These are phyloP conservation scores for Spisula subtruncata DNA, from an alignment of 2,888 invertebrate species.

Conservation along the genomic window DNA sequence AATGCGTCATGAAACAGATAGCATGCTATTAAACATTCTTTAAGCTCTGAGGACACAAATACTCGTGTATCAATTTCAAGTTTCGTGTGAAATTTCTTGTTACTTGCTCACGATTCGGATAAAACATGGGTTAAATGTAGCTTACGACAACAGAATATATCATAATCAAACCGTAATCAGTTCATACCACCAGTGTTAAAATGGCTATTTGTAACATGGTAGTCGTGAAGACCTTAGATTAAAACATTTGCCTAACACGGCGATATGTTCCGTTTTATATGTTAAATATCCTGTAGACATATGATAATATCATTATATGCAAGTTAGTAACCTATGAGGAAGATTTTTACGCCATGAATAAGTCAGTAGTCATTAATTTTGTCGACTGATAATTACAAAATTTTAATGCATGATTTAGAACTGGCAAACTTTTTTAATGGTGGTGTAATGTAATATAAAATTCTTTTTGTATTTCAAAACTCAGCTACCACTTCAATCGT, in stretches of 20 bases:
- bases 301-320: too few relatives aligned
- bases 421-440: too few relatives aligned
- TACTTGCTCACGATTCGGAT: neutral
- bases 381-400: too few relatives aligned
- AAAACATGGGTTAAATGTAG: neutral
- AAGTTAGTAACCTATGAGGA: too few relatives aligned
- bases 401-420: too few relatives aligned
- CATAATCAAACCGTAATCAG: neutral
- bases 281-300: neutral
- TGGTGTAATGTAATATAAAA: too few relatives aligned
- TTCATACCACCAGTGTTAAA: neutral
- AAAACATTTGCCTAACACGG: neutral
- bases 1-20: neutral
- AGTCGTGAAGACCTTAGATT: neutral
- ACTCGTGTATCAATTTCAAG: slow-evolving; percentile 3
- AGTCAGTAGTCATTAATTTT: too few relatives aligned
- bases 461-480: too few relatives aligned
- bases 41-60: neutral
- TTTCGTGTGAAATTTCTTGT: slow-evolving; percentile 17
- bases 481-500: too few relatives aligned
- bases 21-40: neutral
- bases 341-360: too few relatives aligned
- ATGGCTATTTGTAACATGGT: neutral
- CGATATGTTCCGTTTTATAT: too few relatives aligned
- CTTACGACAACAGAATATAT: neutral